A percentile compares a stretch with the other conserved stretches of the same genome.
Evolutionary conservation across 2,797 vertebrate genomes (phyloP).

Genomic region (Spondyliosoma cantharus): DNA sequence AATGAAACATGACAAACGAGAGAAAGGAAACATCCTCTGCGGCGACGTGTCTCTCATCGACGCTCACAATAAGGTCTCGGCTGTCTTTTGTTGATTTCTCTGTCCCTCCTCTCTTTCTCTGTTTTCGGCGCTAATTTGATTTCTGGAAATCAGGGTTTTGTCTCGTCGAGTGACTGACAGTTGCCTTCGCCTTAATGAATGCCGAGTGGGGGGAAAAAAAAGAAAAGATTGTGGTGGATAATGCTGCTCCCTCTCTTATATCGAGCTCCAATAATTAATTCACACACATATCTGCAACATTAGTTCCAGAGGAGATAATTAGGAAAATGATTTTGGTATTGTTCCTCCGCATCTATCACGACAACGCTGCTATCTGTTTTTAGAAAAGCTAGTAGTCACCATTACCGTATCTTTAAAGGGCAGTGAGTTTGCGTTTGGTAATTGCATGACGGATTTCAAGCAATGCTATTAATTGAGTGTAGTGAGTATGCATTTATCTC

Average conservation of each 20-base stretch:
- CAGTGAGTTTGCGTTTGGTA: slow-evolving; percentile 78
- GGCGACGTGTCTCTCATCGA: slow-evolving; percentile 54
- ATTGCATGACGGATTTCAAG: slow-evolving; percentile 81
- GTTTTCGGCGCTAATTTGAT: slow-evolving; percentile 80
- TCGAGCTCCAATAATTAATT: slow-evolving; percentile 83
- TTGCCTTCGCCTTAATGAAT: slow-evolving; percentile 79
- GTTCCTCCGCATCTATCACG: slow-evolving; percentile 76
- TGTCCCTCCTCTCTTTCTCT: slow-evolving; percentile 70
- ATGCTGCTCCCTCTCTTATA: slow-evolving; percentile 70
- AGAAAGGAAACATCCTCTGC: slow-evolving; percentile 62
- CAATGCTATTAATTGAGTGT: slow-evolving; percentile 80
- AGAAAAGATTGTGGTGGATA: slow-evolving; percentile 76
- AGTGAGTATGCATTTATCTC: slow-evolving; percentile 73
- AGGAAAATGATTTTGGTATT: slow-evolving; percentile 81
- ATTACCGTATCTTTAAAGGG: slow-evolving; percentile 82
- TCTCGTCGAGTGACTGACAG: slow-evolving; percentile 82
- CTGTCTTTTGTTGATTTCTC: slow-evolving; percentile 80
- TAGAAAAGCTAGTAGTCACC: slow-evolving; percentile 76
- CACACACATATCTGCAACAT: slow-evolving; percentile 81
- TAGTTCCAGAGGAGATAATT: slow-evolving; percentile 83
- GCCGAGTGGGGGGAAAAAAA: slow-evolving; percentile 43
- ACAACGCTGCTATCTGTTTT: slow-evolving; percentile 75
- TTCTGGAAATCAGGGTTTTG: slow-evolving; percentile 84
- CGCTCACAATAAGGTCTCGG: slow-evolving; percentile 75
- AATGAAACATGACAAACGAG: slow-evolving; percentile 56